Evolutionary conservation across 2,797 vertebrate species (phyloP), one percentile per base, ranked within the genome.

Genomic region (Mus spretus): DNA sequence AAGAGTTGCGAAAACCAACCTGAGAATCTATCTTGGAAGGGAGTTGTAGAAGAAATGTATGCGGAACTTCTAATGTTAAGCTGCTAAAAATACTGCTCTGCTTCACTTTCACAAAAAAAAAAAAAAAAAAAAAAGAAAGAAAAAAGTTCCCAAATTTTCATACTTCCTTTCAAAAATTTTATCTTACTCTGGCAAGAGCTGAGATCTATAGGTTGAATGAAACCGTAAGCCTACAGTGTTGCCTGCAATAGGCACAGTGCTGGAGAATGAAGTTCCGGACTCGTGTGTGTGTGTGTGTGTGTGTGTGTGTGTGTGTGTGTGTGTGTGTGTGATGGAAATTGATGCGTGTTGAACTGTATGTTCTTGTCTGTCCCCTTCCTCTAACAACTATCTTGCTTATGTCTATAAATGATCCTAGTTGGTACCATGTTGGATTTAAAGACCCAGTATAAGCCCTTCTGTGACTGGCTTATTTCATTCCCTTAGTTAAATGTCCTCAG

Each of bases 101-200:
- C n/a, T 10, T 85, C 57, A 34, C 13, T 92, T 89, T 89, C 74
- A 81, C 1, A 77, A 89, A 67, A 96, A 55, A 61, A 61, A 55
- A 61, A 47, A 77, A 89, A 67, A 96, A 55, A 24, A 61, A 77
- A 87, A 67, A 96, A 55, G 61, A 61, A n/a, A n/a, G n/a, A n/a
- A n/a, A n/a, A 96, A 55, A 8, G 3, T 53, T 78, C 90, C 86
- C 67, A 79, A 1, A 89, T 85, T 93, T 96, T 61, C 67, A 78
- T 47, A 44, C n/a, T 87, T 77, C n/a, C 19, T 65, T 90, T 80
- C 12, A 37, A 24, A 40, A 47, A 55, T 70, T 86, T 85, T 59
- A 80, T 65, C 37, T 86, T 81, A n/a, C 67, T 78, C 15, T 34
- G 50, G 24, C 6, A 53, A 67, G 75, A 87, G 37, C 59, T 81